Percentiles rank a stretch among this genome's conserved stretches.
Conservation (phyloP, 2,888 invertebrate species). For the Cyclophora punctaria region DNA sequence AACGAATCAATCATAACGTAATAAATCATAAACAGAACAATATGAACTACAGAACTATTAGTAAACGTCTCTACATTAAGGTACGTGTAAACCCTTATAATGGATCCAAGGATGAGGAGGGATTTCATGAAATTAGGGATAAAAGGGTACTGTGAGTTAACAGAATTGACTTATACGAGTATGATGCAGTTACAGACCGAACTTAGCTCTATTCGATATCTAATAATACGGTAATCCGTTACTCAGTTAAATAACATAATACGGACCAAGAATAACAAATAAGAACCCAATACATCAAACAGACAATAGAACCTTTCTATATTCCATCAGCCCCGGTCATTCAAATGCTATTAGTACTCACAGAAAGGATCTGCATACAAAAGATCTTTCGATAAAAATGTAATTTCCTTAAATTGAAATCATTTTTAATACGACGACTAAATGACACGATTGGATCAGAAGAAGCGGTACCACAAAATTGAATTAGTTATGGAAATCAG, state of each 20-base stretch:
- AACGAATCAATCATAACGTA: too few species aligned
- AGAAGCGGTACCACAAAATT: slow-evolving; percentile 27
- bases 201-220: too few species aligned
- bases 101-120: slow-evolving; percentile 29
- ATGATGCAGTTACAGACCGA: too few species aligned
- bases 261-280: too few species aligned
- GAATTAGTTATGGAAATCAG: slow-evolving; percentile 29
- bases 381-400: neutral
- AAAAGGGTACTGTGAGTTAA: slow-evolving; percentile 31
- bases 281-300: too few species aligned
- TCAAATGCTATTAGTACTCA: neutral
- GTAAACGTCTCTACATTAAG: neutral
- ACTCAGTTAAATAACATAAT: too few species aligned
- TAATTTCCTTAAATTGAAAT: neutral
- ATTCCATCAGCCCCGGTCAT: neutral
- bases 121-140: slow-evolving; percentile 32
- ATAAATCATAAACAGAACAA: neutral
- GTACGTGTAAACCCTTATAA: slow-evolving; percentile 19
- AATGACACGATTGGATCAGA: slow-evolving; percentile 1
- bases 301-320: neutral
- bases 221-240: too few species aligned
- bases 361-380: neutral
- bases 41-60: slow-evolving; percentile 1
- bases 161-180: slow-evolving; percentile 26
- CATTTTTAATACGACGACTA: too few species aligned